phyloP scores from a whole-genome alignment of 2,797 vertebrate genomes.

The Psittacula derbiana region DNA sequence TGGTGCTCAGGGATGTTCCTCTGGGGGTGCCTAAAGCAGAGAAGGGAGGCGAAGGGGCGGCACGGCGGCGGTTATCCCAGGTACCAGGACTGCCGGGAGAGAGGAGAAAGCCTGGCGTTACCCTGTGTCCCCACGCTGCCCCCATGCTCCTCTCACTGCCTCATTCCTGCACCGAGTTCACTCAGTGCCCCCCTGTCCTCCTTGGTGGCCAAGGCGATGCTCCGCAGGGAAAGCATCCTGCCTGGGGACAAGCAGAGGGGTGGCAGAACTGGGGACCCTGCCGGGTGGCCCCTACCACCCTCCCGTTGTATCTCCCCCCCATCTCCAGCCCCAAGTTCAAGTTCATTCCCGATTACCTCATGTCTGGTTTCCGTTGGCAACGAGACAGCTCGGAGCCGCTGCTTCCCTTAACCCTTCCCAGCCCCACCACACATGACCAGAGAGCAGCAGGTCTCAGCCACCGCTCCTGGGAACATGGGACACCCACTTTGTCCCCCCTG shows the following conservation, averaged over 20 bases:
- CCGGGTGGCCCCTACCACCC: not conserved
- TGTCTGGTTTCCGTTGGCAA: constrained; percentile 85
- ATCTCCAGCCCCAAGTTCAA: constrained; percentile 74
- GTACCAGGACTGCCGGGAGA: constrained; percentile 90
- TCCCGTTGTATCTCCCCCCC: not conserved
- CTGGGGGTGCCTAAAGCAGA: constrained; percentile 61
- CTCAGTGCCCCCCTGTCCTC: not conserved
- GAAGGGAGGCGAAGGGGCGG: constrained; percentile 60
- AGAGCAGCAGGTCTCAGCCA: not conserved
- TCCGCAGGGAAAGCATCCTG: not conserved
- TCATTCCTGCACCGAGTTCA: not conserved
- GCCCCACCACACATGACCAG: not conserved
- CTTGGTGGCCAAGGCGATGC: not conserved
- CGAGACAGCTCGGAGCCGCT: constrained; percentile 76
- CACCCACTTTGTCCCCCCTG: rapidly evolving
- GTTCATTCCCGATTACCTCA: constrained; percentile 81
- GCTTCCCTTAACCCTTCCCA: constrained; percentile 56
- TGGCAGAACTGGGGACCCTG: not conserved
- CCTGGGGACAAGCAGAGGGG: not conserved
- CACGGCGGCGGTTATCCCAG: constrained; percentile 86
- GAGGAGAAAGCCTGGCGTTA: not conserved
- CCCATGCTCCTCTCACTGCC: not conserved
- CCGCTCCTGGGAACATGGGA: not conserved
- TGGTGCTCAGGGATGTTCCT: constrained; percentile 62
- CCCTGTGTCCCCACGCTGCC: not conserved